Evolutionary conservation across 1,140 invertebrate genomes (phyloP), one percentile per base, ranked within the genome.

Genomic region (Drosophila subpulchrella): DNA sequence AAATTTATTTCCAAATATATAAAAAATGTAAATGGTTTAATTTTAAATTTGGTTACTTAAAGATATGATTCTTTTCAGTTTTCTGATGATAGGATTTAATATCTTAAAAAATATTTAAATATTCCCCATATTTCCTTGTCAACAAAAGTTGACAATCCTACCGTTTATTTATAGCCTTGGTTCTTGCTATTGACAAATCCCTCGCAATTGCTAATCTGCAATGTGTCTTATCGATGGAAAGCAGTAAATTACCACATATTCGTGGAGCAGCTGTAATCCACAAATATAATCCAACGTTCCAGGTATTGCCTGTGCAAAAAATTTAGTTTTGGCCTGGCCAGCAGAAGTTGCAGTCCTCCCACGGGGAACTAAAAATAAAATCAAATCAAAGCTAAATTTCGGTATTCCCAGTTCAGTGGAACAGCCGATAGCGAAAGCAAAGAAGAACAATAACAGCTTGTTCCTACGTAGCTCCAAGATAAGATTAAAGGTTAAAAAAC

Each of bases 401-500:
- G n/a, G 11, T 10, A 8, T 54, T 32, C 50, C 61, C 50, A 58
- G 61, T 75, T 57, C 44, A 71, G 75, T 67, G 24, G 47, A 73
- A 77, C 62, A 53, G 41, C 54, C 72, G 61, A 83, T 80, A 79
- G 39, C 51, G 39, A 7, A n/a, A n/a, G n/a, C 13, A 36, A 42
- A 58, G 15, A 38, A 54, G 1, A 74, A 57, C 10, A 65, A 67
- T 42, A 80, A 55, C 47, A 24, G 56, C 7, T 34, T 20, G 44
- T 54, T 59, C 57, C 48, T 17, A 12, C 38, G 34, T 59, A 15
- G 17, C 11, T 17, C 24, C 24, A 39, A 53, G 77, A 81, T 78
- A 75, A 78, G 81, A 86, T 81, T 85, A 78, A 78, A 75, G 74
- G 70, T 73, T 73, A 41, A 51, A 44, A 44, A 72, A 57, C 66